Conservation (phyloP, 30 jellyfish, hydroid and myxozoan genomes). For the Aurelia coerulea region DNA sequence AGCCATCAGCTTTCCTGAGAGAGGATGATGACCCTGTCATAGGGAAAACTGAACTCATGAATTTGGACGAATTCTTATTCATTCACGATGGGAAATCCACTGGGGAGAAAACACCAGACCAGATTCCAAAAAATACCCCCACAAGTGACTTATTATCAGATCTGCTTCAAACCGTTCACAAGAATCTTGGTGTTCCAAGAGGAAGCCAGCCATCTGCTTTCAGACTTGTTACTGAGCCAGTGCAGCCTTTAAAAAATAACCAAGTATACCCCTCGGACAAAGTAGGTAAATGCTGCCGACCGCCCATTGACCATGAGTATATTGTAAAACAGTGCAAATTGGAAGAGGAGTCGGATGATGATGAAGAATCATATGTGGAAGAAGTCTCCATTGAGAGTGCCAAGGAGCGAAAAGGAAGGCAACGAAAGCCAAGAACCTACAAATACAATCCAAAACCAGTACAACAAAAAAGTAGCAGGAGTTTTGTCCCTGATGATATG, state of each 20-base stretch:
- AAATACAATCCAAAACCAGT: slow-evolving; percentile 93
- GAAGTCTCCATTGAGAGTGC: neutral
- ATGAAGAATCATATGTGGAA: too few species aligned
- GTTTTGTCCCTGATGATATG: slow-evolving; percentile 78
- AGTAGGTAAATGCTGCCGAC: neutral
- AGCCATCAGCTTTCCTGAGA: too few species aligned
- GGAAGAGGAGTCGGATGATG: slow-evolving; percentile 32
- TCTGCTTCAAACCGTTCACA: slow-evolving; percentile 46
- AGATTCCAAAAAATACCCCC: neutral
- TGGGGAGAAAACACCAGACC: neutral
- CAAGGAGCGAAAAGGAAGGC: slow-evolving; percentile 19
- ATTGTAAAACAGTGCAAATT: slow-evolving; percentile 11
- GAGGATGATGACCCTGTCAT: too few species aligned
- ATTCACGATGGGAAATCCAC: slow-evolving; percentile 41
- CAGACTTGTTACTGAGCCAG: slow-evolving; percentile 4
- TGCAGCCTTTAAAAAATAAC: neutral
- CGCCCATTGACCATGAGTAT: slow-evolving; percentile 40
- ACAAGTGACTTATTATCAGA: slow-evolving; percentile 58
- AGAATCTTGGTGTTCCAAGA: slow-evolving; percentile 55
- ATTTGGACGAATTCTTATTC: slow-evolving; percentile 35
- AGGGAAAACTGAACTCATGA: slow-evolving; percentile 41
- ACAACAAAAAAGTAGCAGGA: slow-evolving; percentile 75
- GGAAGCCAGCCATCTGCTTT: slow-evolving; percentile 53
- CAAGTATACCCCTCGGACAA: neutral
- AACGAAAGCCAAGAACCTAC: slow-evolving; percentile 76